A percentile compares a stretch with the other conserved stretches of the same genome.
phyloP scores from a whole-genome alignment of 1,140 invertebrate species.

The Aradophagus sp. region DNA sequence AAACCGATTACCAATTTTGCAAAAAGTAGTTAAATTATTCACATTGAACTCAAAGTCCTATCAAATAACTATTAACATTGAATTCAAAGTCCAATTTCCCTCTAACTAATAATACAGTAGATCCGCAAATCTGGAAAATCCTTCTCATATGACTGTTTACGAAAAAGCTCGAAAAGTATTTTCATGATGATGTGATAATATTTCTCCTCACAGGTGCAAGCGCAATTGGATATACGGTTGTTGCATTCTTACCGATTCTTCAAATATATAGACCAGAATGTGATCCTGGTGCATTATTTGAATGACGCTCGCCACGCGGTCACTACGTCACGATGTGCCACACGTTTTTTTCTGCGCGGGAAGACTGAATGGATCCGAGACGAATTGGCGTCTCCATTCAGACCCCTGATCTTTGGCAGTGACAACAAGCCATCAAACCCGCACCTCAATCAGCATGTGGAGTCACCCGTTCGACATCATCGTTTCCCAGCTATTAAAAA shows the following conservation, averaged over 20 bases:
- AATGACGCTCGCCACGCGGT: conserved; percentile 92
- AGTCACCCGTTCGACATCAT: conserved; percentile 74
- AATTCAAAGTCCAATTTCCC: too few relatives aligned
- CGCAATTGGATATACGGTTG: conserved; percentile 96
- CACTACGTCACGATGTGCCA: conserved; percentile 92
- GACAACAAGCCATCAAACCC: conserved; percentile 71
- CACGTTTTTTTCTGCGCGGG: too few relatives aligned
- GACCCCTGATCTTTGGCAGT: conserved; percentile 86
- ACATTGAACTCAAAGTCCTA: too few relatives aligned
- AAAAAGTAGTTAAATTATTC: too few relatives aligned
- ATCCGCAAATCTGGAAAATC: too few relatives aligned
- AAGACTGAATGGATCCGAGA: conserved; percentile 99
- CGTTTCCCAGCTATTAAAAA: conserved; percentile 69
- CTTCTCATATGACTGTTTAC: too few relatives aligned
- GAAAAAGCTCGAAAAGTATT: too few relatives aligned
- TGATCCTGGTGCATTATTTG: conserved; percentile 97
- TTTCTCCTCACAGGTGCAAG: conserved; percentile 65
- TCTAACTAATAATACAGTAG: too few relatives aligned
- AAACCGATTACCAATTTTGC: too few relatives aligned
- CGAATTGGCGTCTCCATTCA: conserved; percentile 95
- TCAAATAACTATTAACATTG: too few relatives aligned
- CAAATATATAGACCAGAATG: conserved; percentile 99
- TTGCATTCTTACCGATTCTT: conserved; percentile 97
- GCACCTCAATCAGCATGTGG: conserved; percentile 69
- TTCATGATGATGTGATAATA: too few relatives aligned